phyloP scores from a whole-genome alignment of 1,140 invertebrate species.

The Bombus picipes region DNA sequence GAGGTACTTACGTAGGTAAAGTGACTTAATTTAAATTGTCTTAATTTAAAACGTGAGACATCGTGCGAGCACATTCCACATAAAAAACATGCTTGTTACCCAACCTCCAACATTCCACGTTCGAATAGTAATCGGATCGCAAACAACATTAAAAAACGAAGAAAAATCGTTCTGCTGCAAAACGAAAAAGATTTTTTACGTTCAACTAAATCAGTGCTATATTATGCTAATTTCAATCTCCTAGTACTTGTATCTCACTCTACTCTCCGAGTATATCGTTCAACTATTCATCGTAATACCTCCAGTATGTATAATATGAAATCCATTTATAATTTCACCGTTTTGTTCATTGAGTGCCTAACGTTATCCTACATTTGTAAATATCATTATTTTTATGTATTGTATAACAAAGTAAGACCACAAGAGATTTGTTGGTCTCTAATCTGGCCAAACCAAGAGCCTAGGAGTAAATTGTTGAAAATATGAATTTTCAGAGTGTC shows the following conservation, averaged over 20 bases:
- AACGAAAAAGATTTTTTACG: constrained; percentile 25
- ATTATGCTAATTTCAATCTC: constrained; percentile 38
- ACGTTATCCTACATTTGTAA: constrained; percentile 74
- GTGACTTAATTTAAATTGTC: constrained; percentile 66
- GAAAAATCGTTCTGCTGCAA: constrained; percentile 49
- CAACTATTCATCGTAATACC: constrained; percentile 55
- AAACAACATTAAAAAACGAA: constrained; percentile 48
- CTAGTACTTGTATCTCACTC: constrained; percentile 61
- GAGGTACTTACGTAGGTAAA: constrained; percentile 70
- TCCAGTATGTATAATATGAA: constrained; percentile 52
- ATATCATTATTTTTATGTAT: constrained; percentile 75
- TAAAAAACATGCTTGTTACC: constrained; percentile 64
- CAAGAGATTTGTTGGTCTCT: constrained; percentile 60
- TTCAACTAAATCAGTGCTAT: constrained; percentile 38
- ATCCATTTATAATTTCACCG: constrained; percentile 65
- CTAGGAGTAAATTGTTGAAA: constrained; percentile 75
- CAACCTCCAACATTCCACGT: constrained; percentile 68
- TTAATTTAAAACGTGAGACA: constrained; percentile 55
- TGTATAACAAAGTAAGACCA: constrained; percentile 63
- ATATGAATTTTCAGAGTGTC: constrained; percentile 53
- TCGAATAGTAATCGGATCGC: constrained; percentile 51
- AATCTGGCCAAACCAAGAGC: constrained; percentile 70
- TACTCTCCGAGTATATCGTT: constrained; percentile 63
- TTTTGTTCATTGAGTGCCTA: constrained; percentile 75
- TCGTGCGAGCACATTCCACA: constrained; percentile 69